phyloP scores from a whole-genome alignment of 2,888 invertebrate species.

The Boloria euphrosyne region DNA sequence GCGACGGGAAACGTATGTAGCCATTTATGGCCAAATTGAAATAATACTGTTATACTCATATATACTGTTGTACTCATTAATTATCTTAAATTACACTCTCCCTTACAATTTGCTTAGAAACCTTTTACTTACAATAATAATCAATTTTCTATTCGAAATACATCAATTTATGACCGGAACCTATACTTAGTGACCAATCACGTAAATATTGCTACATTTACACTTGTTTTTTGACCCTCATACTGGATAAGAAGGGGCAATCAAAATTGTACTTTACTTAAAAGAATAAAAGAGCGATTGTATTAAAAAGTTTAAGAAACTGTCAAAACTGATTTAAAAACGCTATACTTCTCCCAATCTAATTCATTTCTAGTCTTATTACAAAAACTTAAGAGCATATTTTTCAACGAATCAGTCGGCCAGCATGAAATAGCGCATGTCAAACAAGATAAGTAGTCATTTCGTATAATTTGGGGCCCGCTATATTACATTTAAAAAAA shows the following conservation, averaged over 20 bases:
- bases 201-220: constrained; percentile 34
- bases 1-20: too few species aligned
- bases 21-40: too few species aligned
- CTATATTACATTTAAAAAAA: constrained; percentile 54
- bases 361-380: constrained; percentile 8
- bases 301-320: constrained; percentile 11
- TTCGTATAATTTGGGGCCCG: constrained; percentile 62
- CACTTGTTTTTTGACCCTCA: constrained; percentile 34
- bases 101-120: background rate
- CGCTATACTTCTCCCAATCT: constrained; percentile 11
- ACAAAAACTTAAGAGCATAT: constrained; percentile 24
- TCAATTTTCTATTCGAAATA: constrained; percentile 49
- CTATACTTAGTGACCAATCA: constrained; percentile 37
- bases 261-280: constrained; percentile 18
- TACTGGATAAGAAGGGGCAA: constrained; percentile 18
- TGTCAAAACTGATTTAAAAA: constrained; percentile 23
- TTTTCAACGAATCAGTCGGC: background rate
- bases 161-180: constrained; percentile 27
- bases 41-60: too few species aligned
- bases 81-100: too few species aligned
- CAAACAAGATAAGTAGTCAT: constrained; percentile 59
- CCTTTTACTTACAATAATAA: constrained; percentile 35
- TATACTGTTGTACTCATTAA: too few species aligned
- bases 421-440: background rate
- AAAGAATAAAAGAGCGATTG: constrained; percentile 20